These are phyloP conservation scores for Phasia obesa DNA, from an alignment of 2,888 invertebrate species.

Conservation along the genomic window DNA sequence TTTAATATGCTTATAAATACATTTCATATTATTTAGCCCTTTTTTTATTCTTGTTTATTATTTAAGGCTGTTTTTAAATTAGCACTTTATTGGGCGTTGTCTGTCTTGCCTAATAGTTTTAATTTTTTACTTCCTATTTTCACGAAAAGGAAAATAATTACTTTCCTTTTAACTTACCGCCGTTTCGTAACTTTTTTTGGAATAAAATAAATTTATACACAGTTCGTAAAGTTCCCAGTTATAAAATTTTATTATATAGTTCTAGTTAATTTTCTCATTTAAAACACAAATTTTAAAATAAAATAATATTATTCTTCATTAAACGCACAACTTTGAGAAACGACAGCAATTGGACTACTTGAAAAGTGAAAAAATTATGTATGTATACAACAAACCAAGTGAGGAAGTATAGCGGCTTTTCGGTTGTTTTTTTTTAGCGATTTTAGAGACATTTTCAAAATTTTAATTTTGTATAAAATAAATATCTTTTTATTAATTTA, in stretches of 20 bases:
- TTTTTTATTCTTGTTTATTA: conserved; percentile 61
- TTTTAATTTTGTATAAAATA: too few relatives aligned
- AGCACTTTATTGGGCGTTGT: conserved; percentile 69
- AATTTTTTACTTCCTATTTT: conserved; percentile 61
- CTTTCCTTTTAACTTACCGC: conserved; percentile 69
- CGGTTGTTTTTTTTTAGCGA: conserved; percentile 2
- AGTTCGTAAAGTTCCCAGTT: conserved; percentile 46
- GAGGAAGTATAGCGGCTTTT: not conserved
- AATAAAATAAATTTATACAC: conserved; percentile 47
- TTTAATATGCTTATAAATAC: not conserved
- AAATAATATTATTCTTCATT: conserved; percentile 46
- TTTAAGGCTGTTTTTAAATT: conserved; percentile 60
- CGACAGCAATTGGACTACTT: conserved; percentile 69
- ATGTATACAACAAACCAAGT: conserved; percentile 67
- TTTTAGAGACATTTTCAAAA: too few relatives aligned
- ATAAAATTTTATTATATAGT: conserved; percentile 49
- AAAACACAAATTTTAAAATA: conserved; percentile 62
- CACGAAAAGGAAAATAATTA: conserved; percentile 40
- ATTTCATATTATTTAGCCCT: not conserved
- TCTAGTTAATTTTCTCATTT: conserved; percentile 55
- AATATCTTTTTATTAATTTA: too few relatives aligned
- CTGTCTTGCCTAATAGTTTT: conserved; percentile 63
- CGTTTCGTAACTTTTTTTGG: conserved; percentile 65
- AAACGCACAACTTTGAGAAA: conserved; percentile 68
- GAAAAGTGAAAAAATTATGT: conserved; percentile 71